phyloP scores from a whole-genome alignment of 1,140 invertebrate species.

The Drosophila albomicans region DNA sequence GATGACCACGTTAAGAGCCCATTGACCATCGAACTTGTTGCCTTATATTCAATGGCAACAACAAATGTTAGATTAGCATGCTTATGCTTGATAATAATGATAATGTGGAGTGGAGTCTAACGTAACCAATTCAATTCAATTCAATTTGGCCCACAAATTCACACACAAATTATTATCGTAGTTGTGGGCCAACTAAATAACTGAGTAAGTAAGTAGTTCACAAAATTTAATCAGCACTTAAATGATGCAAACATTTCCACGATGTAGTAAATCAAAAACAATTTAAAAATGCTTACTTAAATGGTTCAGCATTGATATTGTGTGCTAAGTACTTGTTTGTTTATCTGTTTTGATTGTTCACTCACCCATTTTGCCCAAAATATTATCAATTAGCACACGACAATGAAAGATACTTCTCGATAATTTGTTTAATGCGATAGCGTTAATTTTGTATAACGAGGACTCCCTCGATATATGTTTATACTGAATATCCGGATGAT shows the following conservation, averaged over 20 bases:
- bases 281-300: constrained; percentile 13
- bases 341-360: constrained; percentile 19
- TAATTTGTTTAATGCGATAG: not conserved
- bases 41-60: constrained; percentile 8
- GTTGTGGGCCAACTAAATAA: not conserved
- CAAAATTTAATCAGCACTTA: constrained; percentile 35
- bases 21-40: not conserved
- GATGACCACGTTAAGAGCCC: not conserved
- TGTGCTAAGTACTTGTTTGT: not conserved
- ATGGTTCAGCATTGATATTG: constrained; percentile 4
- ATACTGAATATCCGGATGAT: not conserved
- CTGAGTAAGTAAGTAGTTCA: not conserved
- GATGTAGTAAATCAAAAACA: constrained; percentile 22
- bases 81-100: not conserved
- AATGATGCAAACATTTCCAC: constrained; percentile 28
- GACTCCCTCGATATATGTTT: not conserved
- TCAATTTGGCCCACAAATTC: constrained; percentile 2
- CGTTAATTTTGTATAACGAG: not conserved
- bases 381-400: constrained; percentile 52
- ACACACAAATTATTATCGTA: constrained; percentile 35
- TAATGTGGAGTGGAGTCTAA: constrained; percentile 11
- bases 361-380: constrained; percentile 72
- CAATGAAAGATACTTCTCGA: constrained; percentile 27
- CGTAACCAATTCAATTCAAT: not conserved
- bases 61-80: constrained; percentile 16